Conservation (phyloP, 2,113 vertebrate species). For the Otolemur garnettii region DNA sequence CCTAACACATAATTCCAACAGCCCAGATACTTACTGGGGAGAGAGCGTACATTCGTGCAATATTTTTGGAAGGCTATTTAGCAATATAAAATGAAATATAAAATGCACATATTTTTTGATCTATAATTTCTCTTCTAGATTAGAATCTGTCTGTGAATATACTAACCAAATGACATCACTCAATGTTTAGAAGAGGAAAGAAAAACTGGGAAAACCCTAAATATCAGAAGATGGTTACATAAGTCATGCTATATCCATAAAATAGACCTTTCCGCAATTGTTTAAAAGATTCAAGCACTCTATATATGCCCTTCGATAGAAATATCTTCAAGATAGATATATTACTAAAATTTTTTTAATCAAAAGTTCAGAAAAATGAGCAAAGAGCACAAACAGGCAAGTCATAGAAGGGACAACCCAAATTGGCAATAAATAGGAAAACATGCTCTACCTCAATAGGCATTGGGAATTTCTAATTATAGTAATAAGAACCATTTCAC, state of each 20-base stretch:
- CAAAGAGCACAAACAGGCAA: background rate
- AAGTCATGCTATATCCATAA: background rate
- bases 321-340: background rate
- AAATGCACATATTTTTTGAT: background rate
- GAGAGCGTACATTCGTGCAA: background rate
- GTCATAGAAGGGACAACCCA: background rate
- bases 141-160: background rate
- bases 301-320: background rate
- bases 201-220: background rate
- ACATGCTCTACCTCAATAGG: background rate
- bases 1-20: background rate
- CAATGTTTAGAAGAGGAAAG: background rate
- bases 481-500: background rate
- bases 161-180: background rate
- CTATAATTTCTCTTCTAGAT: background rate
- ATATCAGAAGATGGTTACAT: background rate
- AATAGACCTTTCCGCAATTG: background rate
- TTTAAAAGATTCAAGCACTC: background rate
- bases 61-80: background rate
- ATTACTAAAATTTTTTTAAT: background rate
- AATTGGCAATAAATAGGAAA: background rate
- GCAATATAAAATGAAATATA: background rate
- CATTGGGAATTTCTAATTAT: background rate
- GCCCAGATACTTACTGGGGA: background rate
- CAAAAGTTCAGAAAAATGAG: slow-evolving; percentile 41